Evolutionary conservation across 2,888 invertebrate genomes (phyloP).

Genomic region (Ypsolopha sequella): DNA sequence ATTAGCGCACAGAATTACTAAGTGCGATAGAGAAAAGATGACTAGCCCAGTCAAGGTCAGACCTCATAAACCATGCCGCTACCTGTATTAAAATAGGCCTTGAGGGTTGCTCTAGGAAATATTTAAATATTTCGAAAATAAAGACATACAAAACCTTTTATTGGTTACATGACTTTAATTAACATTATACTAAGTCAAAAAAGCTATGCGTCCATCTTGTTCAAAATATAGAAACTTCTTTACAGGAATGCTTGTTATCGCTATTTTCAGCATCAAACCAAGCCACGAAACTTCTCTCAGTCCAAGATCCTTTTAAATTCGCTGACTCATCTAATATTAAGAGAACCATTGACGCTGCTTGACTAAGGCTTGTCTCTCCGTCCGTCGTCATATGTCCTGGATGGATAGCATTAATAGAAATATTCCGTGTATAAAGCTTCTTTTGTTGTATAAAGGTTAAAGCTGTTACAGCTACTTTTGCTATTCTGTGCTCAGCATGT

Average conservation of each 20-base stretch:
- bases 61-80: too few relatives aligned
- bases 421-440: constrained; percentile 36
- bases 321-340: constrained; percentile 74
- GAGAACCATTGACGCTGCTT: constrained; percentile 66
- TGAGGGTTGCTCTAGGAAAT: too few relatives aligned
- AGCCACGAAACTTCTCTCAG: constrained; percentile 68
- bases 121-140: too few relatives aligned
- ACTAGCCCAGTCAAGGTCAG: too few relatives aligned
- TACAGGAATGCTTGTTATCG: constrained; percentile 20
- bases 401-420: constrained; percentile 52
- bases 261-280: constrained; percentile 66
- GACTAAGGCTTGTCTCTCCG: constrained; percentile 70
- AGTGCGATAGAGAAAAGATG: too few relatives aligned
- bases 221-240: constrained; percentile 18
- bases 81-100: too few relatives aligned
- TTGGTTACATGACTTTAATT: too few relatives aligned
- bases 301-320: constrained; percentile 75
- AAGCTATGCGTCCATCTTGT: too few relatives aligned
- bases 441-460: constrained; percentile 46
- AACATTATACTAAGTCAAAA: too few relatives aligned
- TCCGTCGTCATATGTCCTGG: constrained; percentile 51
- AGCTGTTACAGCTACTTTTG: constrained; percentile 51
- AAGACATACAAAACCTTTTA: too few relatives aligned
- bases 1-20: too few relatives aligned
- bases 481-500: constrained; percentile 54